Evolutionary conservation across 2,888 invertebrate genomes (phyloP).

Genomic region (Melipona beecheii): DNA sequence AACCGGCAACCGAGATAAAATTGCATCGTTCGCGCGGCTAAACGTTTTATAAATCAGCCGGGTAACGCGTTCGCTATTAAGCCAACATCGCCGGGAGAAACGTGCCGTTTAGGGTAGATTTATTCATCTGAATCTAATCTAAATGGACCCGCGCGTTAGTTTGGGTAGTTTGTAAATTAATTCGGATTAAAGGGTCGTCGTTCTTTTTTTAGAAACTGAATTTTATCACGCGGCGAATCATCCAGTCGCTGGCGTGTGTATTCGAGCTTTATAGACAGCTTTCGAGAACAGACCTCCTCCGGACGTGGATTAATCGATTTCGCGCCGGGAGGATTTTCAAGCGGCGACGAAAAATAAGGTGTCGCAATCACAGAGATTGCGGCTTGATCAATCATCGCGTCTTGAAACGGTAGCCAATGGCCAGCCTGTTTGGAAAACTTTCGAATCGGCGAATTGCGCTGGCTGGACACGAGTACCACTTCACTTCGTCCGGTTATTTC

Average conservation of each 20-base stretch:
- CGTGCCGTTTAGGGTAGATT: no score
- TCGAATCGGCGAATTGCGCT: slow-evolving; percentile 50
- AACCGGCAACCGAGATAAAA: background rate
- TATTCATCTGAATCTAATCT: slow-evolving; percentile 8
- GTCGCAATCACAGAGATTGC: slow-evolving; percentile 42
- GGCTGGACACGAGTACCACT: slow-evolving; percentile 55
- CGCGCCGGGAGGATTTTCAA: slow-evolving; percentile 35
- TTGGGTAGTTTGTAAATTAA: background rate
- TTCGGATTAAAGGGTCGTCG: background rate
- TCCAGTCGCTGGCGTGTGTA: background rate
- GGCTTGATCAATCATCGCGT: slow-evolving; percentile 53
- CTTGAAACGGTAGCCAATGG: slow-evolving; percentile 50
- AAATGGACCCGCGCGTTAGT: background rate
- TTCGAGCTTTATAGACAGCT: background rate
- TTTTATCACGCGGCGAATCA: background rate
- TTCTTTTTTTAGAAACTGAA: background rate
- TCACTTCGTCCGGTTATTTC: slow-evolving; percentile 56
- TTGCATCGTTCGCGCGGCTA: background rate
- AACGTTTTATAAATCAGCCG: slow-evolving; percentile 22
- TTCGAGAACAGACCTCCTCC: slow-evolving; percentile 8
- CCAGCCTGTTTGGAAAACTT: slow-evolving; percentile 50
- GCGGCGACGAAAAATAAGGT: slow-evolving; percentile 51
- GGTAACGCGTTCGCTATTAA: slow-evolving; percentile 11
- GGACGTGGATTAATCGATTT: slow-evolving; percentile 29
- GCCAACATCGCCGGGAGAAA: background rate